Evolutionary conservation across 2,888 invertebrate genomes (phyloP), one percentile per base, ranked within the genome.

Genomic region (Volucella inanis): DNA sequence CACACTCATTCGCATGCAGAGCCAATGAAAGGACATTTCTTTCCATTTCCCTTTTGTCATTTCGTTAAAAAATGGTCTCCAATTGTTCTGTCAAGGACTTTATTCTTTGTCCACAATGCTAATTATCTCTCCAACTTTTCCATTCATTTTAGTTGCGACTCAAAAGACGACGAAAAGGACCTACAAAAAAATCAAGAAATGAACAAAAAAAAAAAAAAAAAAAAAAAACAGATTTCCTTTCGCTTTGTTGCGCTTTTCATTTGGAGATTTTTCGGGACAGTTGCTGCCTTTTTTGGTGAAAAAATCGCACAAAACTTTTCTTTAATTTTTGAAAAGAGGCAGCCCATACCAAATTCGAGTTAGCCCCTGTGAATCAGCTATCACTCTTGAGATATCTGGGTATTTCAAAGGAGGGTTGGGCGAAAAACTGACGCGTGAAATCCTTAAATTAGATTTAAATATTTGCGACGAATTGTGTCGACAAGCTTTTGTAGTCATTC

Each of bases 361-460:
- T n/a, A 38, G 50, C 50, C 52, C 9, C 45, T 11, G 31, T 11
- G 45, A 39, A 22, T 39, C 55, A 49, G 22, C 38, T n/a, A n/a
- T 2, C 15, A 31, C 55, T 41, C 1, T 22, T 39, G 47, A 18
- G 18, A 2, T 22, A 22, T 22, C 18, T 22, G 18, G 18, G 2
- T 22, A 22, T 22, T 22, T 22, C 3, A 3, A 22, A 2, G 18
- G 18, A 45, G 15, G 38, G 38, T 39, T 18, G 47, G 12, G 57
- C 49, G 38, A 54, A 67, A 49, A 64, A 70, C 49, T 64, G 70
- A 78, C 62, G 62, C 78, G 78, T 70, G 62, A 78, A 78, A 78
- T 78, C 70, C 70, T 55, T 43, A 55, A 78, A 78, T 78, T 78
- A 70, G 70, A 78, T 78, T 78, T 78, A 71, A 78, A 78, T 68